These are phyloP conservation scores for Mythimna albipuncta DNA, from an alignment of 2,888 invertebrate species.

Conservation along the genomic window DNA sequence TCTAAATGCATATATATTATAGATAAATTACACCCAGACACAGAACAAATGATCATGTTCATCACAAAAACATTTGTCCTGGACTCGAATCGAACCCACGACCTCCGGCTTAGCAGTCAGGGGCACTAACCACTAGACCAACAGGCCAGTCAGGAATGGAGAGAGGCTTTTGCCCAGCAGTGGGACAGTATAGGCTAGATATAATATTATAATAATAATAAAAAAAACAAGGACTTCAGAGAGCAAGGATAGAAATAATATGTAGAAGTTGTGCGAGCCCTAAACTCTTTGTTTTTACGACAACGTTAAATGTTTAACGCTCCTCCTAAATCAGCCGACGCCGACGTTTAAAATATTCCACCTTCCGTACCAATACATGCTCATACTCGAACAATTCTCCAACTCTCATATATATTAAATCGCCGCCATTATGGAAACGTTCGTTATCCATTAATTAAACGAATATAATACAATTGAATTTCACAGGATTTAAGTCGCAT, in stretches of 20 bases:
- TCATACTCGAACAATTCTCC: slow-evolving; percentile 33
- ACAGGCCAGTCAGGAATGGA: no score
- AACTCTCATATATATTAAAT: slow-evolving; percentile 50
- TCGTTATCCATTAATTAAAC: slow-evolving; percentile 70
- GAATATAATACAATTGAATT: slow-evolving; percentile 72
- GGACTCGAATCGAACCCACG: no score
- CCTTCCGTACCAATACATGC: slow-evolving; percentile 22
- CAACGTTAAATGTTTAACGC: background rate
- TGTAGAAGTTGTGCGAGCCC: background rate
- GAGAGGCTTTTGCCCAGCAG: no score
- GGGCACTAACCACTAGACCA: no score
- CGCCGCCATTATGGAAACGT: slow-evolving; percentile 52
- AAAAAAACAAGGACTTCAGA: background rate
- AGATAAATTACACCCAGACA: no score
- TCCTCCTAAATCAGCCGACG: slow-evolving; percentile 9
- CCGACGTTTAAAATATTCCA: slow-evolving; percentile 6
- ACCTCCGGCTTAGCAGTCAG: no score
- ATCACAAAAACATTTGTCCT: no score
- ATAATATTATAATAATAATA: no score
- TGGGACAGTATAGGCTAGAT: no score
- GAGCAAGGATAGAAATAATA: background rate
- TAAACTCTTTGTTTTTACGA: slow-evolving; percentile 1
- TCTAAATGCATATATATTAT: no score
- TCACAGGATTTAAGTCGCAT: slow-evolving; percentile 65
- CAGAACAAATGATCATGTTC: no score